A percentile compares a stretch with the other conserved stretches of the same genome.
Conservation (phyloP, 30 jellyfish, hydroid and myxozoan species). For the Hydractinia symbiolongicarpus region DNA sequence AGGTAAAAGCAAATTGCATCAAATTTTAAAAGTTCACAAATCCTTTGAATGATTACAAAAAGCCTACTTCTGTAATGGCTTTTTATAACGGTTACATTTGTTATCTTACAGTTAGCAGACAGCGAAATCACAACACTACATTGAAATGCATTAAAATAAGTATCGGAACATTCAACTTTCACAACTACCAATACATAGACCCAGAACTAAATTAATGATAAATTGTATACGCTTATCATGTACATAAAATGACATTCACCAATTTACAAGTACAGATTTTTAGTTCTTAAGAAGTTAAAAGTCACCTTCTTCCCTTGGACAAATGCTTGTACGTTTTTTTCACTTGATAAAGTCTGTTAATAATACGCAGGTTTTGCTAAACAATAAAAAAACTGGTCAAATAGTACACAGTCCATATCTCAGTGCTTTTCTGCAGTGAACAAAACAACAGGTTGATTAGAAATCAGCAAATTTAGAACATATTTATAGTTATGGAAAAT, state of each 20-base stretch:
- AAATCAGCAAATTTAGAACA: no score
- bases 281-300: no score
- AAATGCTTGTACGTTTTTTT: background rate
- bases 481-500: no score
- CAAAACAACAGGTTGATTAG: no score
- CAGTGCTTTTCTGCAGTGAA: no score
- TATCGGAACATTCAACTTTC: no score
- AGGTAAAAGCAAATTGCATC: background rate
- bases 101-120: background rate
- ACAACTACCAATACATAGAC: background rate
- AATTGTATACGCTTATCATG: background rate
- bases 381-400: background rate
- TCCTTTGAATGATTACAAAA: background rate
- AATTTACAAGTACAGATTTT: background rate
- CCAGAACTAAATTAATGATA: background rate
- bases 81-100: background rate
- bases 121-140: no score
- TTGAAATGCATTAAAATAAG: no score
- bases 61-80: background rate
- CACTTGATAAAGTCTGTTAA: constrained; percentile 10
- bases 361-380: constrained; percentile 23
- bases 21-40: background rate
- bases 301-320: constrained; percentile 9
- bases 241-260: background rate
- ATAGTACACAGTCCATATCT: no score